phyloP scores from a whole-genome alignment of 1,140 invertebrate species.

The Hylaeus anthracinus region DNA sequence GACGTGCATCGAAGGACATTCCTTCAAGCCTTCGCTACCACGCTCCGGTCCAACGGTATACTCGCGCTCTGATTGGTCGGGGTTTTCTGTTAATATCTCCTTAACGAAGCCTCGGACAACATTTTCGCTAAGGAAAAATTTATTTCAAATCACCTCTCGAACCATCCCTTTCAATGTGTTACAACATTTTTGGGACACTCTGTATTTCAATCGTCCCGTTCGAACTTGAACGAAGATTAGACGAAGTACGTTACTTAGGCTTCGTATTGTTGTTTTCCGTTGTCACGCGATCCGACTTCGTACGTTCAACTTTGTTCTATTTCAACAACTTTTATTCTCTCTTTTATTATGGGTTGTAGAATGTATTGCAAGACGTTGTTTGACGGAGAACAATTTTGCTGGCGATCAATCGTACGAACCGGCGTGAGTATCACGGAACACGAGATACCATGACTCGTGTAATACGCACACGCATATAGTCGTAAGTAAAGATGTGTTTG shows the following conservation, averaged over 20 bases:
- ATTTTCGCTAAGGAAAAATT: no score
- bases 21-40: no score
- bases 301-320: not conserved
- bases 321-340: not conserved
- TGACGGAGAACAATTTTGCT: slow-evolving; percentile 10
- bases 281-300: not conserved
- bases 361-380: not conserved
- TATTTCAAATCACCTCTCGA: no score
- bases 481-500: not conserved
- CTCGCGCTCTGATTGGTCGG: no score
- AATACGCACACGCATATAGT: not conserved
- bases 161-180: no score
- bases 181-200: not conserved
- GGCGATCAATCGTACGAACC: slow-evolving; percentile 17
- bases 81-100: no score
- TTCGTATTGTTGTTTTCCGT: not conserved
- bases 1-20: no score
- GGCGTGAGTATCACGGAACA: not conserved
- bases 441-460: not conserved
- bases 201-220: not conserved
- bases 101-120: no score
- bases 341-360: no score
- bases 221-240: no score
- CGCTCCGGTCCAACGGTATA: no score
- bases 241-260: not conserved